Base-by-base conservation (phyloP, 2,797 vertebrate genomes). In the Fringilla coelebs region DNA sequence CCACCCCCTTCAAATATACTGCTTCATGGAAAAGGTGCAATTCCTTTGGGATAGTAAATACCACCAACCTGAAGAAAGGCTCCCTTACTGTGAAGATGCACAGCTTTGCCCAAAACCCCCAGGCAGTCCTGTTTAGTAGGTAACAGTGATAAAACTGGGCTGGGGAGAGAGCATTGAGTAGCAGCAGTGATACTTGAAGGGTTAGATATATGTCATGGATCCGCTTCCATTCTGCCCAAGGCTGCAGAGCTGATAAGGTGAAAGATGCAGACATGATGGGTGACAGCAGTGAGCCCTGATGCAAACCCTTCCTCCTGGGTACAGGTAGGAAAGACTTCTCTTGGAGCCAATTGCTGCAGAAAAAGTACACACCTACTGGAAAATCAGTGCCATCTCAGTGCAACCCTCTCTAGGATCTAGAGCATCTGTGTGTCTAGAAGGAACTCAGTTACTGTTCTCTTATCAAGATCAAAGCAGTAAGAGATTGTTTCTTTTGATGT, bases 151-250 rank as follows among this genome's bases (percentile, higher is more conserved):
- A 62, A 31, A 20, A 15, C 4, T 11, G 6, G 36, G 12, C n/a
- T 36, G 31, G 13, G 16, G 5, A 79, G 16, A 45, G 2, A 7
- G 16, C 17, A 43, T 1, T 25, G 18, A 8, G 4, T 4, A 43
- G 43, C 36, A 13, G 48, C 18, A 88, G 10, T 1, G 4, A 16
- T 16, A n/a, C 12, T 32, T 40, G 0, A 41, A 40, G 13, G 3
- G 38, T 40, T 32, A 32, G 21, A 2, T 12, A 0, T 0, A 2
- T 17, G 28, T 6, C 41, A 46, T 20, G 28, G 17, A 45, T 16
- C 3, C 3, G 2, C 15, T 73, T 51, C 9, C 40, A 46, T 40
- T 46, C 46, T 40, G 28, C 19, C 49, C 46, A 16, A 29, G 45
- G 14, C n/a, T 21, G 29, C 19, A 48, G 41, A 63, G 25, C 6